Evolutionary conservation across 1,140 invertebrate genomes (phyloP), one percentile per base, ranked within the genome.

Genomic region (Polypedilum vanderplanki): DNA sequence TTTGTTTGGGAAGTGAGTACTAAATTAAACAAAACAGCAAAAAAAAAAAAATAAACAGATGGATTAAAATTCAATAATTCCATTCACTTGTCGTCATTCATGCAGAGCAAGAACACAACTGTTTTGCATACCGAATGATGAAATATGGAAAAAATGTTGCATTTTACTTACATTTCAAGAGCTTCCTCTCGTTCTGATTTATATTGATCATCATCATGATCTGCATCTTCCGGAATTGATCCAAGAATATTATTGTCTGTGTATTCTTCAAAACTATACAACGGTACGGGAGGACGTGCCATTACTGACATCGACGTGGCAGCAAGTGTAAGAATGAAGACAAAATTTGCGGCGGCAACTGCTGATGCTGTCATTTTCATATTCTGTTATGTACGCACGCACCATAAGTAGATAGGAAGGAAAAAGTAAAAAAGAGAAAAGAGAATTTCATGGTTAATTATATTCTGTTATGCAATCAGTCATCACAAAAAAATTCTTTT

Each of bases 281-380:
- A 18, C 4, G 65, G 65, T 70, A 57, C n/a, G n/a, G 46, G 46
- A 57, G 65, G 65, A 20, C 65, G 65, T 8, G 65, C 65, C 10
- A 70, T n/a, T 18, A 70, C 65, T 70, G 46, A 57, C 46, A 17
- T 70, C 17, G 65, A 57, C 46, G 65, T 70, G 65, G 65, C 65
- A 18, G 65, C 65, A 20, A 70, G 65, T 20, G 65, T 57, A 57
- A 57, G 18, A 22, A 70, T 70, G 65, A 70, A 20, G 17, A 70
- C 65, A 2, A 70, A 20, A 33, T 33, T 33, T 33, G 24, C 24
- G 24, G 24, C 24, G 15, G 65, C 20, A 57, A 57, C 46, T 57
- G 46, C 46, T n/a, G 46, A 57, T 18, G 65, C 9, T 70, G 65
- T 70, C 20, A 33, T 33, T 33, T 70, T 70, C 65, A 70, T 70